phyloP scores from a whole-genome alignment of 2,113 vertebrate species.

The Dipodomys merriami region DNA sequence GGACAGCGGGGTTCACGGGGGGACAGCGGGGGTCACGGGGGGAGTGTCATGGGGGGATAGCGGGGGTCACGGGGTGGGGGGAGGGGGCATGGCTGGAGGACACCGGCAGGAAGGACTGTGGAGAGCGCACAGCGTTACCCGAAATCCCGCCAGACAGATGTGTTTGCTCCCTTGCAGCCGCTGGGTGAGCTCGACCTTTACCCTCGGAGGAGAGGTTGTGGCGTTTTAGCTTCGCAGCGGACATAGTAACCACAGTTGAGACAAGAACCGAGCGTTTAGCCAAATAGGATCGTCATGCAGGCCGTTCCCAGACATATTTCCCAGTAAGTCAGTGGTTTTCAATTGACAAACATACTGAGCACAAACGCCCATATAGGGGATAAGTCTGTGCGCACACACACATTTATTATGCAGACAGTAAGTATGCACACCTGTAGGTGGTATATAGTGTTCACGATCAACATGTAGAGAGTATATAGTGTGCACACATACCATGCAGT shows the following conservation, averaged over 20 bases:
- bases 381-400: not conserved
- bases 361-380: constrained; percentile 30
- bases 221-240: constrained; percentile 67
- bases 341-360: constrained; percentile 51
- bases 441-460: too few relatives aligned
- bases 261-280: constrained; percentile 18
- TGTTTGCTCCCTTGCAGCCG: constrained; percentile 66
- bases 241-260: constrained; percentile 61
- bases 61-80: too few relatives aligned
- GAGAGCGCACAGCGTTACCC: constrained; percentile 70
- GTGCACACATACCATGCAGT: too few relatives aligned
- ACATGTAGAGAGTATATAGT: too few relatives aligned
- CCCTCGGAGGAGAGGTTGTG: constrained; percentile 76
- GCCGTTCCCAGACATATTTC: constrained; percentile 50
- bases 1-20: too few relatives aligned
- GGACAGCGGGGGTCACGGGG: too few relatives aligned
- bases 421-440: not conserved
- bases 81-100: not conserved
- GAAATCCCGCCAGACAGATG: constrained; percentile 72
- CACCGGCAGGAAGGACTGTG: constrained; percentile 47
- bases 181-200: constrained; percentile 77
- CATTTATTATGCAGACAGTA: not conserved
- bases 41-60: too few relatives aligned
- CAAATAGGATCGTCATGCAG: constrained; percentile 47
- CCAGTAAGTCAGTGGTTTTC: constrained; percentile 41